These are phyloP conservation scores for Clarias fuscus DNA, from an alignment of 2,797 vertebrate species.

Conservation along the genomic window DNA sequence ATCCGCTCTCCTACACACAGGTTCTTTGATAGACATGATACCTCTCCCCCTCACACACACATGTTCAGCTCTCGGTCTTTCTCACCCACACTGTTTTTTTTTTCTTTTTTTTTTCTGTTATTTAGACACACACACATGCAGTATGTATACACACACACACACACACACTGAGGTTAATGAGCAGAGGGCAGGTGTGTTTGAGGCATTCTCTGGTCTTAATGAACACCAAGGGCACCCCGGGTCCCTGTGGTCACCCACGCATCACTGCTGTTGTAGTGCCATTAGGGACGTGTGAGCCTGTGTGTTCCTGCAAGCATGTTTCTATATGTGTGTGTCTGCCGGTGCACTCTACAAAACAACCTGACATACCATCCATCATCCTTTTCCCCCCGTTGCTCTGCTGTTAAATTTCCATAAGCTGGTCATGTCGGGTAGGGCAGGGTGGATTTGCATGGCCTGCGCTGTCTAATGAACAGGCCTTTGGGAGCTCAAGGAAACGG, in stretches of 20 bases:
- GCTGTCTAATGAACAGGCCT: slow-evolving; percentile 54
- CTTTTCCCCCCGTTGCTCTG: slow-evolving; percentile 49
- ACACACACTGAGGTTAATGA: slow-evolving; percentile 51
- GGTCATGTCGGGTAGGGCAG: slow-evolving; percentile 49
- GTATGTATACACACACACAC: background rate
- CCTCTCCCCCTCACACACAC: slow-evolving; percentile 1
- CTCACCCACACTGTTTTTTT: slow-evolving; percentile 24
- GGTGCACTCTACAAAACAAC: slow-evolving; percentile 48
- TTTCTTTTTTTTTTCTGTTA: background rate
- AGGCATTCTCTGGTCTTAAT: slow-evolving; percentile 56
- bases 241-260: slow-evolving; percentile 50
- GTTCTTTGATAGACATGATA: slow-evolving; percentile 4
- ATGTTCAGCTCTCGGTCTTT: background rate
- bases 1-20: slow-evolving; percentile 1
- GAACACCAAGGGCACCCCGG: slow-evolving; percentile 51
- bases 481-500: slow-evolving; percentile 41
- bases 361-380: slow-evolving; percentile 57
- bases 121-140: slow-evolving; percentile 7
- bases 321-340: slow-evolving; percentile 51
- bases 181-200: slow-evolving; percentile 56
- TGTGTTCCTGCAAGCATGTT: slow-evolving; percentile 62
- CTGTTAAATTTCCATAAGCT: slow-evolving; percentile 57
- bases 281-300: slow-evolving; percentile 67
- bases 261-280: slow-evolving; percentile 53
- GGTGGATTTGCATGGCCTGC: slow-evolving; percentile 53